A percentile compares a stretch with the other conserved stretches of the same genome.
Conservation (phyloP, 2,797 vertebrate species). For the Gymnoscopelus braueri region DNA sequence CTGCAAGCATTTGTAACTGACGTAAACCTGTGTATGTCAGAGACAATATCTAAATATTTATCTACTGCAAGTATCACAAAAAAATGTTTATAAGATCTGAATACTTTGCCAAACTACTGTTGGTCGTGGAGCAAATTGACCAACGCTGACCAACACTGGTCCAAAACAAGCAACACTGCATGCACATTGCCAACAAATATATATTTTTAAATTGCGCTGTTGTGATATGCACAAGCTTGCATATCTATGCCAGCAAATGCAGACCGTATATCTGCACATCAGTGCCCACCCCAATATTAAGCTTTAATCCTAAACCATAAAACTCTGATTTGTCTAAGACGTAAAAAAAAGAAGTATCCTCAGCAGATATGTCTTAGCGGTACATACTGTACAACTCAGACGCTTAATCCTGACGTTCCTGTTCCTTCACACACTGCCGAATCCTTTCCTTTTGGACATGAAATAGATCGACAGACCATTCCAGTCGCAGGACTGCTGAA, state of each 20-base stretch:
- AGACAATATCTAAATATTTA: too few species aligned
- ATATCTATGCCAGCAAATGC: neutral
- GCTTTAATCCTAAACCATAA: neutral
- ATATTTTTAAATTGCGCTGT: neutral
- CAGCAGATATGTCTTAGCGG: neutral
- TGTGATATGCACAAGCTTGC: neutral
- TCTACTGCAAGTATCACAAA: too few species aligned
- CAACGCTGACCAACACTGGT: too few species aligned
- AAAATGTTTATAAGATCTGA: too few species aligned
- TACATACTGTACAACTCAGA: constrained; percentile 47
- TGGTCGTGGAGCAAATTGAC: neutral
- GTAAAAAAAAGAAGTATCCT: constrained; percentile 8
- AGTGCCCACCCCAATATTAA: too few species aligned
- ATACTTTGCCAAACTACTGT: too few species aligned
- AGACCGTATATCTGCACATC: neutral
- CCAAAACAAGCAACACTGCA: neutral
- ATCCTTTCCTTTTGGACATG: neutral
- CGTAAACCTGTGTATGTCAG: neutral
- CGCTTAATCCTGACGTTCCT: constrained; percentile 30
- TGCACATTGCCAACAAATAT: constrained; percentile 8
- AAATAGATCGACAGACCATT: neutral
- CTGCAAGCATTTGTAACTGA: too few species aligned
- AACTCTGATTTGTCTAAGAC: neutral
- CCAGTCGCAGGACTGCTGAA: constrained; percentile 51
- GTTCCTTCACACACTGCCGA: neutral